These are phyloP conservation scores for Parazoanthus darwini DNA, from an alignment of 92 coral and sea anemone genomes.

Conservation along the genomic window DNA sequence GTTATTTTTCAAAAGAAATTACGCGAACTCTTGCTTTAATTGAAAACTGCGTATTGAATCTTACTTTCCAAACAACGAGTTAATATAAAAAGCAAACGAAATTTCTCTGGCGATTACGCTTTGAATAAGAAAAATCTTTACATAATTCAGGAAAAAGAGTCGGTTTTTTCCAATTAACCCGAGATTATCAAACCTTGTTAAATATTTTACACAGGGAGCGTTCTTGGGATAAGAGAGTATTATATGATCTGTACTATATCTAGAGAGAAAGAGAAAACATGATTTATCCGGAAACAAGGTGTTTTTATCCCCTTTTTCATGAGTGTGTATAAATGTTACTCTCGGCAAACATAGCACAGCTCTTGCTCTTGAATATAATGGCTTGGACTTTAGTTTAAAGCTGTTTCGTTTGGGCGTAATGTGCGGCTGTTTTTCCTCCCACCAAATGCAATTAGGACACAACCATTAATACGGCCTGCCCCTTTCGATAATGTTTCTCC, in stretches of 20 bases:
- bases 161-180: conserved; percentile 34
- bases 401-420: neutral
- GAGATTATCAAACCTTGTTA: conserved; percentile 8
- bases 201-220: conserved; percentile 19
- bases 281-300: neutral
- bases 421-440: conserved; percentile 7
- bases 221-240: conserved; percentile 2
- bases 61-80: conserved; percentile 35
- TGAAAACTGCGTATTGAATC: conserved; percentile 40
- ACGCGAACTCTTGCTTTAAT: conserved; percentile 31
- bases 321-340: neutral
- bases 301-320: neutral
- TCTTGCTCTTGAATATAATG: neutral
- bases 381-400: neutral
- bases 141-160: conserved; percentile 36
- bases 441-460: conserved; percentile 17
- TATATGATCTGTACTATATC: neutral
- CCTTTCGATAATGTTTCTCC: conserved; percentile 26
- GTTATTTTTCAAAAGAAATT: conserved; percentile 37
- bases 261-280: neutral
- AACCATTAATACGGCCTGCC: conserved; percentile 34
- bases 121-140: conserved; percentile 37
- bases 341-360: neutral
- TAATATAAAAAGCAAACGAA: conserved; percentile 34
- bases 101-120: conserved; percentile 38